Conservation (phyloP, 2,113 vertebrate genomes). For the Myrmecobius fasciatus region DNA sequence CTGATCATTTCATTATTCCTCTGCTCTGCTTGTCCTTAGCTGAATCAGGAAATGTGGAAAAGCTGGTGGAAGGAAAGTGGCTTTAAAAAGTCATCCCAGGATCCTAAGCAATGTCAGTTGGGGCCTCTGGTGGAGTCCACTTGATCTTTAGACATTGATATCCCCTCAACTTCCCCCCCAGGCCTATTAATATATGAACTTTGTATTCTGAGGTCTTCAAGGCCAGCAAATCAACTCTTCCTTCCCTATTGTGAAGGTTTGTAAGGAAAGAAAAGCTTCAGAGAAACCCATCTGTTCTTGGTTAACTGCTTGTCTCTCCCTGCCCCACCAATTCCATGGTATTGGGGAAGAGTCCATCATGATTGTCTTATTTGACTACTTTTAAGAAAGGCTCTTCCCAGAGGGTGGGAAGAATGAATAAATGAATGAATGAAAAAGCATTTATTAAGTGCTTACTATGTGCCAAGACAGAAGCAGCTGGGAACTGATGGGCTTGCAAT, state of each 20-base stretch:
- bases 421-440: not conserved
- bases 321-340: not conserved
- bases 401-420: not conserved
- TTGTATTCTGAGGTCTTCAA: not conserved
- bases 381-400: not conserved
- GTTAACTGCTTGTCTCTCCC: not conserved
- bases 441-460: not conserved
- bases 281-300: not conserved
- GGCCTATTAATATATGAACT: not conserved
- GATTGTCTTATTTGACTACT: not conserved
- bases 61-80: not conserved
- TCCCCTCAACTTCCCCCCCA: not conserved
- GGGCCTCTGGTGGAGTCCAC: not conserved
- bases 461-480: not conserved
- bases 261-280: not conserved
- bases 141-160: not conserved
- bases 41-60: slow-evolving; percentile 71
- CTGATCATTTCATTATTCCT: slow-evolving; percentile 78
- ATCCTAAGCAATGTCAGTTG: not conserved
- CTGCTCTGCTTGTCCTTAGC: slow-evolving; percentile 60
- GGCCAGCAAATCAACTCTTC: not conserved
- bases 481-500: not conserved
- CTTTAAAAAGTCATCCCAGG: not conserved
- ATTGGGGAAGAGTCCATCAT: not conserved
- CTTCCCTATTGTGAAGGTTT: not conserved